Evolutionary conservation across 2,797 vertebrate species (phyloP).

Genomic region (Mycteria americana): DNA sequence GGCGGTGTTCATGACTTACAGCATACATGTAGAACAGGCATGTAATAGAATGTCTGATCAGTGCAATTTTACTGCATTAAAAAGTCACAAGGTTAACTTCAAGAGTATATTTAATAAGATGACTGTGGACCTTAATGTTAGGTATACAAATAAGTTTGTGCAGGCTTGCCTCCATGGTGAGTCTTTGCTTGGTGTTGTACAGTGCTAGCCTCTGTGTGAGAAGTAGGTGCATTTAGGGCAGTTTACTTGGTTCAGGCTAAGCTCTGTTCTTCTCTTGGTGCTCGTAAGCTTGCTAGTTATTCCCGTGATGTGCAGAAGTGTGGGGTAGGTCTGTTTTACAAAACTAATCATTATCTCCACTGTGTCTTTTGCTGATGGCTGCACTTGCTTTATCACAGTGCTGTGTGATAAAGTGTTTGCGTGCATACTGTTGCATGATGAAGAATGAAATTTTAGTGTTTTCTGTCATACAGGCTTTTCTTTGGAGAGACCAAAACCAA

Average conservation of each 20-base stretch:
- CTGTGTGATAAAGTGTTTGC: neutral
- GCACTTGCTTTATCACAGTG: neutral
- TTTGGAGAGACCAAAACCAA: neutral
- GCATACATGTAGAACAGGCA: neutral
- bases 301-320: neutral
- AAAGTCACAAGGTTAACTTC: neutral
- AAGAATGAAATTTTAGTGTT: neutral
- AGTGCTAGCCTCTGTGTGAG: neutral
- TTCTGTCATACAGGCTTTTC: neutral
- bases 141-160: neutral
- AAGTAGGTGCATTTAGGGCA: neutral
- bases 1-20: neutral
- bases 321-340: neutral
- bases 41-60: neutral
- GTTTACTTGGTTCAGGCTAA: neutral
- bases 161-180: neutral
- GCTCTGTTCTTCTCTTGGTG: neutral
- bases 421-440: neutral
- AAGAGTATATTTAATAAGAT: neutral
- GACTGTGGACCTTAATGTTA: neutral
- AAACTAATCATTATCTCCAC: neutral
- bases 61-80: neutral
- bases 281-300: neutral
- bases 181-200: neutral
- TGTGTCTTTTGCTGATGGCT: neutral